Evolutionary conservation across 2,797 vertebrate species (phyloP).

Genomic region (Rhinatrema bivittatum): DNA sequence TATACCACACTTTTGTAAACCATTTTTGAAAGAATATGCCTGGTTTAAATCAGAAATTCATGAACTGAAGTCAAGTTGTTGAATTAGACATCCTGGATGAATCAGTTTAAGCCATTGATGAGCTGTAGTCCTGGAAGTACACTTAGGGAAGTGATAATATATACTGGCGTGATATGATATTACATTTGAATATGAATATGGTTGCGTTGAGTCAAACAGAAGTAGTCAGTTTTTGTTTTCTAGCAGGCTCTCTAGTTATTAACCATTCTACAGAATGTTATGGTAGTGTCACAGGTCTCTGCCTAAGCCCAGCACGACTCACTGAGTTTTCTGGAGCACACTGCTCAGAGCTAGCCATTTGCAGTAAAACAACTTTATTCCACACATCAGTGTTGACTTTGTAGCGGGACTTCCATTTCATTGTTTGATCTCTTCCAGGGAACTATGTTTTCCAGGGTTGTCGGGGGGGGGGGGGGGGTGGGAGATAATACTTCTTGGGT

Average conservation of each 20-base stretch:
- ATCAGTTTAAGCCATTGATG: conserved; percentile 13
- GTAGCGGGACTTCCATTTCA: too few relatives aligned
- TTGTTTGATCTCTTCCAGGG: too few relatives aligned
- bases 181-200: conserved; percentile 17
- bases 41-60: conserved; percentile 17
- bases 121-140: conserved; percentile 11
- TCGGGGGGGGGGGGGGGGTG: too few relatives aligned
- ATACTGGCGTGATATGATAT: conserved; percentile 6
- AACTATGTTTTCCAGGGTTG: too few relatives aligned
- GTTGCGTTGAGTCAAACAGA: conserved; percentile 2
- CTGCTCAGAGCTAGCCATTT: too few relatives aligned
- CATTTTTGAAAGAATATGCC: conserved; percentile 6
- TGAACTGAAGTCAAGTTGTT: conserved; percentile 15
- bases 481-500: too few relatives aligned
- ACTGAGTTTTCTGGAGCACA: too few relatives aligned
- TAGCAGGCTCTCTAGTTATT: conserved; percentile 9
- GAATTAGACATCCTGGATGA: conserved; percentile 15
- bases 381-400: too few relatives aligned
- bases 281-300: too few relatives aligned
- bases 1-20: conserved; percentile 1
- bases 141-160: conserved; percentile 11
- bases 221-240: conserved; percentile 1
- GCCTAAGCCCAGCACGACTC: too few relatives aligned
- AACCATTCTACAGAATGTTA: too few relatives aligned
- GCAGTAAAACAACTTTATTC: too few relatives aligned